These are phyloP conservation scores for Lacanobia wlatinum DNA, from an alignment of 2,888 invertebrate genomes.

Conservation along the genomic window DNA sequence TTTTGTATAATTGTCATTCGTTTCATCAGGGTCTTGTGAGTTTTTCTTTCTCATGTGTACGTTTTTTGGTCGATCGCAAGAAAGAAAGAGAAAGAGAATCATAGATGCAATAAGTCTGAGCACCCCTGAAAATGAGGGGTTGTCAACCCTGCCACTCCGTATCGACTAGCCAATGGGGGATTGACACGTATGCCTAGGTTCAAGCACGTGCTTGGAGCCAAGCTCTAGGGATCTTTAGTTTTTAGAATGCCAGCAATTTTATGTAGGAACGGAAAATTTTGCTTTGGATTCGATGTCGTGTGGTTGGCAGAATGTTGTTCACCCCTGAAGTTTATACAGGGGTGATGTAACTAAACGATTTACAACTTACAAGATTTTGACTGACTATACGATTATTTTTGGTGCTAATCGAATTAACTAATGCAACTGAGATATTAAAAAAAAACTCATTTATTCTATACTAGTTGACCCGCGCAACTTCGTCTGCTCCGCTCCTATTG, in stretches of 20 bases:
- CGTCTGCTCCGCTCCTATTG: too few species aligned
- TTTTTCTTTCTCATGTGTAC: too few species aligned
- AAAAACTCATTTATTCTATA: too few species aligned
- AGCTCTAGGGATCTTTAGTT: background rate
- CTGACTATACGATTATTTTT: background rate
- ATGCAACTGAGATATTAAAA: too few species aligned
- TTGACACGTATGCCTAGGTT: slow-evolving; percentile 8
- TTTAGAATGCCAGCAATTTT: slow-evolving; percentile 12
- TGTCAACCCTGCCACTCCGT: slow-evolving; percentile 51
- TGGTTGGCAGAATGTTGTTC: background rate
- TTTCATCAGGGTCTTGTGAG: too few species aligned
- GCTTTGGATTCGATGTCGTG: background rate
- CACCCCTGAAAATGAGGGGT: slow-evolving; percentile 3
- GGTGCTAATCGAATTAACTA: background rate
- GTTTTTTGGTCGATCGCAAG: background rate
- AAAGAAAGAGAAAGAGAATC: too few species aligned
- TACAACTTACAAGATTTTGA: background rate
- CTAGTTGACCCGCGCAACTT: too few species aligned
- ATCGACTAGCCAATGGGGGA: slow-evolving; percentile 24
- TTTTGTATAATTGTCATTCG: too few species aligned
- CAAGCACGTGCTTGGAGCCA: slow-evolving; percentile 13
- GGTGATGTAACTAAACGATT: background rate
- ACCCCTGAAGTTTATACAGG: background rate
- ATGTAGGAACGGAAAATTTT: background rate
- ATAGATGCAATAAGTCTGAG: background rate